Conservation (phyloP, 2,888 invertebrate species). For the Leuctra nigra region DNA sequence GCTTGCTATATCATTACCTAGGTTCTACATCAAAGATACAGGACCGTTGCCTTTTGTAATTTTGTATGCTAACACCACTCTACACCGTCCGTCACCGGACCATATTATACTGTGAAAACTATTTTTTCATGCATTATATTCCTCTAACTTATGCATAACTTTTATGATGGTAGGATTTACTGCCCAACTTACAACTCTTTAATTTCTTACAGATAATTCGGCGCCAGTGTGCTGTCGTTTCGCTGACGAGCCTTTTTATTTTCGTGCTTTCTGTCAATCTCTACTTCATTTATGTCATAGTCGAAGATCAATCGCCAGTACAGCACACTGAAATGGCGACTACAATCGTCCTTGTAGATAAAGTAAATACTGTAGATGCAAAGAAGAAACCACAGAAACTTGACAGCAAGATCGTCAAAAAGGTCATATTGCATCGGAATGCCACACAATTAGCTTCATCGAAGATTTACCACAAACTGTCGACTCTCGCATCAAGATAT, state of each 20-base stretch:
- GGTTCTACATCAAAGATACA: no score
- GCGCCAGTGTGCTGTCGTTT: slow-evolving; percentile 37
- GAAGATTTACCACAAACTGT: slow-evolving; percentile 23
- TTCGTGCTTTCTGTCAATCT: slow-evolving; percentile 38
- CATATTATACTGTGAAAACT: no score
- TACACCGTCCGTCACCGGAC: no score
- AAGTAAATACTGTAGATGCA: not conserved
- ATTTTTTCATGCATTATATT: no score
- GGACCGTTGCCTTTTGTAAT: no score
- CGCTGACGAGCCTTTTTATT: slow-evolving; percentile 38
- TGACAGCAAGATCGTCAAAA: not conserved
- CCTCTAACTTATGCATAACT: no score
- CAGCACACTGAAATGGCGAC: slow-evolving; percentile 7
- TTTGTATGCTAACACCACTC: no score
- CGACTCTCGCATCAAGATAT: slow-evolving; percentile 21
- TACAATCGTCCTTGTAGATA: not conserved
- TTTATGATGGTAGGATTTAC: no score
- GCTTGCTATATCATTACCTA: no score
- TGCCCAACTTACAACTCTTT: not conserved
- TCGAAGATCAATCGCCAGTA: slow-evolving; percentile 36
- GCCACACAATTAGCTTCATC: slow-evolving; percentile 23
- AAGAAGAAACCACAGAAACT: not conserved
- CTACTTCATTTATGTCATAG: slow-evolving; percentile 40
- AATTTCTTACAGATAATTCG: slow-evolving; percentile 38
- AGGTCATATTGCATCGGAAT: slow-evolving; percentile 19